Base-by-base conservation (phyloP, 1,140 invertebrate genomes). In the Danaus plexippus region DNA sequence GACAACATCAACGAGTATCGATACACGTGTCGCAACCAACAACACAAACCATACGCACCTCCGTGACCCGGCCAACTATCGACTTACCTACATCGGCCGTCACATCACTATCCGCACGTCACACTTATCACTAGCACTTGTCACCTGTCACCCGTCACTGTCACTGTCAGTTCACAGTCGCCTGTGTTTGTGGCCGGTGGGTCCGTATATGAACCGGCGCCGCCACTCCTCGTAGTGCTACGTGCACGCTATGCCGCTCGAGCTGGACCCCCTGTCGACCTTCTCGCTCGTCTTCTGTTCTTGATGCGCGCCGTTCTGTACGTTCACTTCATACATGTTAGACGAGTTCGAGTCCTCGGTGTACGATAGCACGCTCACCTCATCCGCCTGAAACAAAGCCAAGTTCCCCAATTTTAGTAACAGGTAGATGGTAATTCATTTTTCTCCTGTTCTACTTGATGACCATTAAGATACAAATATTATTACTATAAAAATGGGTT, bases 261-360 rank as follows among this genome's bases (percentile, higher is more conserved):
- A 80, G 0, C 73, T 72, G 10, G 77, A 75, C 0, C 51, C 47
- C 50, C 48, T 41, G 51, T 22, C 13, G 63, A 43, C 52, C 68
- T 66, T 50, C 69, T 65, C n/a, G 61, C 49, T n/a, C 63, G n/a
- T 0, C 66, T 47, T 42, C 52, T 52, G 57, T 48, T 57, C 41
- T 54, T 47, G 13, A 61, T 41, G 8, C 57, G 61, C 2, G 0
- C 74, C 77, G 45, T 77, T 78, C 47, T 74, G 75, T 1, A 80
- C 10, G 59, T 79, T 81, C 32, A 82, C 79, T 49, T 83, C 81
- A 54, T 71, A 81, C 54, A 83, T 52, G 52, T 82, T 80, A 0
- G 83, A 87, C 9, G 81, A 87, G 69, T 87, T 87, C n/a, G 83
- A 87, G 64, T 87, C 83, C 40, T 87, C 83, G 54, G 85, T 87